phyloP scores from a whole-genome alignment of 2,888 invertebrate species.

The Drosophila subquinaria region DNA sequence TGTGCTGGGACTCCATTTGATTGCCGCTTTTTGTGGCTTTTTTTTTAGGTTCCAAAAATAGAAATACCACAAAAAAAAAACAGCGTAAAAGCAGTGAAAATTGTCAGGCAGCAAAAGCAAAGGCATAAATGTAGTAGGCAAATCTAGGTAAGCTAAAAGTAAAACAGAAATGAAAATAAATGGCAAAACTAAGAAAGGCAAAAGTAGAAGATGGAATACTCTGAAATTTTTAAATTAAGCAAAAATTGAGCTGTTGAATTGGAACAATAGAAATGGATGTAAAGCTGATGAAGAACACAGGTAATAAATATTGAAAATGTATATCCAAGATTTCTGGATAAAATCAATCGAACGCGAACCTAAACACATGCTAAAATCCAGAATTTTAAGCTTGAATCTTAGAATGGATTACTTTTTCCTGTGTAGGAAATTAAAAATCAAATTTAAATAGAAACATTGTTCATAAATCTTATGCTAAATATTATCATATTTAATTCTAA shows the following conservation, averaged over 20 bases:
- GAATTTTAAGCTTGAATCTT: too few relatives aligned
- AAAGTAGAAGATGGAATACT: constrained; percentile 1
- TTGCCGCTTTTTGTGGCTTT: constrained; percentile 49
- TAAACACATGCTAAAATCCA: too few relatives aligned
- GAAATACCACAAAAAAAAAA: constrained; percentile 32
- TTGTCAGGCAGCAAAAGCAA: constrained; percentile 53
- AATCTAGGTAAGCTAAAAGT: constrained; percentile 46
- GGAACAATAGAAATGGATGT: too few relatives aligned
- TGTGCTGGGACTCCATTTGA: constrained; percentile 28
- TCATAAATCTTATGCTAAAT: too few relatives aligned
- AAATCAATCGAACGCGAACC: too few relatives aligned
- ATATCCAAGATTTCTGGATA: too few relatives aligned
- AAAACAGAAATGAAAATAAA: constrained; percentile 24
- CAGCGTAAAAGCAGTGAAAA: constrained; percentile 45
- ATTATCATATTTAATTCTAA: not conserved
- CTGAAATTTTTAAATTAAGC: too few relatives aligned
- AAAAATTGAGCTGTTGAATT: too few relatives aligned
- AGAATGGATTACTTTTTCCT: too few relatives aligned
- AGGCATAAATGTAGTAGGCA: constrained; percentile 39
- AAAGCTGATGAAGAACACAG: too few relatives aligned
- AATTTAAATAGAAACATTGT: too few relatives aligned
- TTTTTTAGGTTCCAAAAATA: constrained; percentile 55
- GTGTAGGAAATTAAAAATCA: not conserved
- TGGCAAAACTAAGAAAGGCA: not conserved
- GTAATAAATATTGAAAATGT: too few relatives aligned